Percentiles rank a stretch among this genome's conserved stretches.
phyloP scores from a whole-genome alignment of 1,140 invertebrate species.

The Polypedilum pembai region DNA sequence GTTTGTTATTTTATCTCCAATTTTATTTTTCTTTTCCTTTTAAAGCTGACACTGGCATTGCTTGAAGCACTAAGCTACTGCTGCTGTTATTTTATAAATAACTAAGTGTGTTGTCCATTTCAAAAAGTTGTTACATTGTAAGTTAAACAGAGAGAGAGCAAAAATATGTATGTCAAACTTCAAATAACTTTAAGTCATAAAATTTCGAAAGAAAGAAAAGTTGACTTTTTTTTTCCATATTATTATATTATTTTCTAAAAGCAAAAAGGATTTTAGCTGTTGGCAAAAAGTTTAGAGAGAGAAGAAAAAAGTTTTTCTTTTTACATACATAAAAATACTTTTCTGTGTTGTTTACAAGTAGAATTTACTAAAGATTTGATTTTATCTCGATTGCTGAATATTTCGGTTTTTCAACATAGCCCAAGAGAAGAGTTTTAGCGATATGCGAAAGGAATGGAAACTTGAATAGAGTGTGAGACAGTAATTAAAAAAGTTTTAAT shows the following conservation, averaged over 20 bases:
- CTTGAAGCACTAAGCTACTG: neutral
- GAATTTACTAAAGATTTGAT: constrained; percentile 13
- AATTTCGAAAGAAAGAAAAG: neutral
- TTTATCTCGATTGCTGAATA: neutral
- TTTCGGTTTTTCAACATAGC: neutral
- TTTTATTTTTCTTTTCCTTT: neutral
- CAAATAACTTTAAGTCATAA: constrained; percentile 13
- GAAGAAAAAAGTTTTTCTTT: too few species aligned
- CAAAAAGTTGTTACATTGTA: neutral
- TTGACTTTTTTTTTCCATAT: neutral
- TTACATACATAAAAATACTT: neutral
- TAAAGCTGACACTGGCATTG: neutral
- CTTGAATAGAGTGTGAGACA: too few species aligned
- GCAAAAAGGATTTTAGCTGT: neutral
- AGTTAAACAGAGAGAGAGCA: neutral
- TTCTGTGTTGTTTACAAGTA: neutral
- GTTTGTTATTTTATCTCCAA: neutral
- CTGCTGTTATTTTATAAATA: neutral
- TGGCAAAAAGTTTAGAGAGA: neutral
- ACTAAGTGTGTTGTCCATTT: neutral
- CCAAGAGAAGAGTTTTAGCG: neutral
- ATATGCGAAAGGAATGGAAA: neutral
- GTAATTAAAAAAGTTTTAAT: too few species aligned
- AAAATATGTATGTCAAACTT: constrained; percentile 19
- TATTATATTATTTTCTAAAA: neutral